These are phyloP conservation scores for Pandion haliaetus DNA, from an alignment of 2,113 vertebrate species.

Conservation along the genomic window DNA sequence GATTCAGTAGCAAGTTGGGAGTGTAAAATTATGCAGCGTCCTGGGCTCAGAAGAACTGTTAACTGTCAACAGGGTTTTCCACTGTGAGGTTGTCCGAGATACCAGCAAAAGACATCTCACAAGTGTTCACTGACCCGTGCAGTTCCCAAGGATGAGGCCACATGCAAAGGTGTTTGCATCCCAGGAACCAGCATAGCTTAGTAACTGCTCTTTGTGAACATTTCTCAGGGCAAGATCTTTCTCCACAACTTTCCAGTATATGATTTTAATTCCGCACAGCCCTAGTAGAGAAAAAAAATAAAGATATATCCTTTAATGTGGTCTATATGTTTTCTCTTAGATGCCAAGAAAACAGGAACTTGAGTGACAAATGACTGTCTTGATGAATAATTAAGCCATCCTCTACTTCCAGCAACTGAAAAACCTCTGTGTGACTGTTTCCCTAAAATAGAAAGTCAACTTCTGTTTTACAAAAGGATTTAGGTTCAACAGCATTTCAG, in stretches of 20 bases:
- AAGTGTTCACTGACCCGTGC: background rate
- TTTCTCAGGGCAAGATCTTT: background rate
- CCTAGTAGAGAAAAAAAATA: background rate
- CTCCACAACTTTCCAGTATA: background rate
- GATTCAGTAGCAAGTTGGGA: background rate
- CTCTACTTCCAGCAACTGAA: background rate
- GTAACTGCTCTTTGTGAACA: background rate
- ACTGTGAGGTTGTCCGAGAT: background rate
- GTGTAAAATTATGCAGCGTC: background rate
- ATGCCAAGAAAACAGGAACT: conserved; percentile 9
- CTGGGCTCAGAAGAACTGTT: background rate
- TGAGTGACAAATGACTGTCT: background rate
- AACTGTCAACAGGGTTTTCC: background rate
- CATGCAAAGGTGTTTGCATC: background rate
- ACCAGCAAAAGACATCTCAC: background rate
- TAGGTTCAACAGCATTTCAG: background rate
- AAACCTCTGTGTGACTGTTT: background rate
- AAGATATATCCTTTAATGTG: background rate
- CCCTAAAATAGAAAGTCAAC: background rate
- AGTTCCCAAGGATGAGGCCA: background rate
- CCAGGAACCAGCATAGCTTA: background rate
- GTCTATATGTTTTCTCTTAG: background rate
- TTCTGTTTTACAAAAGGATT: background rate
- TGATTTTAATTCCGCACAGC: background rate
- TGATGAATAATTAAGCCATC: background rate